Percentiles rank a stretch among this genome's conserved stretches.
Evolutionary conservation across 2,797 vertebrate genomes (phyloP).

Genomic region (Adrianichthys oophorus): DNA sequence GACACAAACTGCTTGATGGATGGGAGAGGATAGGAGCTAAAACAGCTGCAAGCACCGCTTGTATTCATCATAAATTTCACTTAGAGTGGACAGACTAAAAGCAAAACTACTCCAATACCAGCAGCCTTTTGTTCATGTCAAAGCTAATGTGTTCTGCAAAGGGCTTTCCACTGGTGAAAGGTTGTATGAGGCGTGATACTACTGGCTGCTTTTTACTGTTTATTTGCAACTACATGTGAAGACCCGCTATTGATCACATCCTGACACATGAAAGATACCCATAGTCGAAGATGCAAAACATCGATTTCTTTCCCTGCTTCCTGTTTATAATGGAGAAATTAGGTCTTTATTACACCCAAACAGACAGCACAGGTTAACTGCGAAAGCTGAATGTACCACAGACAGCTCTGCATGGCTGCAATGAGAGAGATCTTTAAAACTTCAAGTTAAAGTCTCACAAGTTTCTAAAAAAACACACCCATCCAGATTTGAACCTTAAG

Average conservation of each 20-base stretch:
- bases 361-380: too few species aligned
- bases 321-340: too few species aligned
- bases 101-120: slow-evolving; percentile 38
- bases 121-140: slow-evolving; percentile 49
- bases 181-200: slow-evolving; percentile 12
- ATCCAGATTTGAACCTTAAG: too few species aligned
- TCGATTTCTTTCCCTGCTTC: not conserved
- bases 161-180: slow-evolving; percentile 27
- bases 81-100: slow-evolving; percentile 45
- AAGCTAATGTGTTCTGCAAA: slow-evolving; percentile 45
- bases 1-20: slow-evolving; percentile 60
- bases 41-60: slow-evolving; percentile 59
- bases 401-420: too few species aligned
- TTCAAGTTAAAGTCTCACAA: too few species aligned
- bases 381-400: too few species aligned
- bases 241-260: not conserved
- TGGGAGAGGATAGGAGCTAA: slow-evolving; percentile 52
- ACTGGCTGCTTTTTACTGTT: slow-evolving; percentile 9
- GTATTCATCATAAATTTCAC: slow-evolving; percentile 64
- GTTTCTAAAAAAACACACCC: too few species aligned
- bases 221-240: slow-evolving; percentile 11
- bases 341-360: too few species aligned
- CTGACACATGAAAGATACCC: slow-evolving; percentile 5
- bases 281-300: slow-evolving; percentile 5
- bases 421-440: too few species aligned